Conservation (phyloP, 2,888 invertebrate species). For the Limnephilus rhombicus region DNA sequence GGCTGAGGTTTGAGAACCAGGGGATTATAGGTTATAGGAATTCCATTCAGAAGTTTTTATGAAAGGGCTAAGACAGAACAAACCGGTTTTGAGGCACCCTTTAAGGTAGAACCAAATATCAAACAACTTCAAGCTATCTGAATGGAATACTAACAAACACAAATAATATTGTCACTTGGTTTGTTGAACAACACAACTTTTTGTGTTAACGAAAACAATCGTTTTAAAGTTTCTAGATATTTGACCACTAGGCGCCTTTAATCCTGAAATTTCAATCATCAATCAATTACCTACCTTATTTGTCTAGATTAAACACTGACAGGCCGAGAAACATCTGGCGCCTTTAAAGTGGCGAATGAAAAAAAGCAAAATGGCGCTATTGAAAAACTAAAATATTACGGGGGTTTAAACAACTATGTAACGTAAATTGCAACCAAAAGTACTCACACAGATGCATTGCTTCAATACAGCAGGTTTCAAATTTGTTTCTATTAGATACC, state of each 20-base stretch:
- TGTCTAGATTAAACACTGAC: no score
- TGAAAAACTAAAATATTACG: no score
- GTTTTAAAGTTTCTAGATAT: no score
- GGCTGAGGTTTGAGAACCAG: not conserved
- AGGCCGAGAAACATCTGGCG: no score
- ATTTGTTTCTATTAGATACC: no score
- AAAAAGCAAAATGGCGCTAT: no score
- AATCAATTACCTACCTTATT: no score
- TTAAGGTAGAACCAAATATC: not conserved
- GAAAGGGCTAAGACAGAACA: conserved; percentile 7
- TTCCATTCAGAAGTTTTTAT: conserved; percentile 48
- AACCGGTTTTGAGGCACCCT: conserved; percentile 26
- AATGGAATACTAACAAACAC: not conserved
- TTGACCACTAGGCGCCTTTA: not conserved
- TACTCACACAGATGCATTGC: no score
- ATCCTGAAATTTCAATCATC: not conserved
- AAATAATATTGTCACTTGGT: not conserved
- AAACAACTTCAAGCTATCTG: not conserved
- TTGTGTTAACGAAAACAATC: not conserved
- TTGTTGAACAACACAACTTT: not conserved
- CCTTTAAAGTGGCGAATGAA: no score
- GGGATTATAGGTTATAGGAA: conserved; percentile 25
- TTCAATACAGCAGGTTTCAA: no score
- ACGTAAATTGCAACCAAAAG: no score
- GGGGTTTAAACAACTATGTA: no score